Evolutionary conservation across 2,888 invertebrate genomes (phyloP).

Genomic region (Cephalotes varians): DNA sequence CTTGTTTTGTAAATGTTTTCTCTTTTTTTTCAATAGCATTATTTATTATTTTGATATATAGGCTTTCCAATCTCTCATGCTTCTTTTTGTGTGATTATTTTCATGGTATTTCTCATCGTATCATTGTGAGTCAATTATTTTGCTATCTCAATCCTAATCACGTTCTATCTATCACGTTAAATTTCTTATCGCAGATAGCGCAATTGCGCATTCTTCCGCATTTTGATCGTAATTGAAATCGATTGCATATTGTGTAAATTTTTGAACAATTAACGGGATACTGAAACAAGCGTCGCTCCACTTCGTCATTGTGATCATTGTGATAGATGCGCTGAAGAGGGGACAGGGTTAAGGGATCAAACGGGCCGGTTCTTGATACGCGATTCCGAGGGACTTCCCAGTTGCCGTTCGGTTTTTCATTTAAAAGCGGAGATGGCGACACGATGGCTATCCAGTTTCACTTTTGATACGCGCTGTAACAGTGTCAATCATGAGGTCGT

Average conservation of each 20-base stretch:
- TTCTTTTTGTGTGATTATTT: background rate
- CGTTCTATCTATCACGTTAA: background rate
- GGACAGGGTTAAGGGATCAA: slow-evolving; percentile 73
- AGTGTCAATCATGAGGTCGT: slow-evolving; percentile 51
- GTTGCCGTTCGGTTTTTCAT: slow-evolving; percentile 72
- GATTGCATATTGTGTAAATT: background rate
- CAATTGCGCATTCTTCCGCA: background rate
- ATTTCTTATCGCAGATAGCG: slow-evolving; percentile 15
- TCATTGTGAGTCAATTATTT: background rate
- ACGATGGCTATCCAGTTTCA: slow-evolving; percentile 71
- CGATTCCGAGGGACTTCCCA: slow-evolving; percentile 76
- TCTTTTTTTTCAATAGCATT: background rate
- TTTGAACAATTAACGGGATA: background rate
- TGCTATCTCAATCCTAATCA: slow-evolving; percentile 13
- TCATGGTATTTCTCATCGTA: background rate
- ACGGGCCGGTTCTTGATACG: slow-evolving; percentile 42
- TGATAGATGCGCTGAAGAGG: slow-evolving; percentile 54
- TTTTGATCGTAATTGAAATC: background rate
- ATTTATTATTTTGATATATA: background rate
- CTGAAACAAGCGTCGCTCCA: background rate
- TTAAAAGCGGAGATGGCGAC: slow-evolving; percentile 76
- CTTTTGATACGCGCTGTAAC: slow-evolving; percentile 60
- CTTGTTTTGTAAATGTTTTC: background rate
- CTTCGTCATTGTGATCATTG: slow-evolving; percentile 8
- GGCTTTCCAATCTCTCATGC: background rate